Evolutionary conservation across 2,888 invertebrate species (phyloP).

Genomic region (Pristionchus entomophagus): DNA sequence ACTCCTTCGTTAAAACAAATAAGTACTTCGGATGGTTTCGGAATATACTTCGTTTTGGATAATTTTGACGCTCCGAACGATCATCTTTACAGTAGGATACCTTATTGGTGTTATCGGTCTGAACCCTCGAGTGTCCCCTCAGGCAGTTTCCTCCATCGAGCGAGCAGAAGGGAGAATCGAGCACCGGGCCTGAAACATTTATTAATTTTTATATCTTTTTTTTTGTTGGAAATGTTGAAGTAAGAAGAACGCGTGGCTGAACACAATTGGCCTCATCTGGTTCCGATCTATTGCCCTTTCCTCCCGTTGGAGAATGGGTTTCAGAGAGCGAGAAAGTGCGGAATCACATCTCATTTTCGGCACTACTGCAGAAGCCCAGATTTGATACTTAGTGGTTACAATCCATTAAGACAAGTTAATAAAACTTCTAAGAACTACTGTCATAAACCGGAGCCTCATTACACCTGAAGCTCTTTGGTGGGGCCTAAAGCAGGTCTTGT

Average conservation of each 20-base stretch:
- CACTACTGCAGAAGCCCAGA: too few species aligned
- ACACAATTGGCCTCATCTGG: background rate
- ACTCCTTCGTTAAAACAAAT: too few species aligned
- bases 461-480: too few species aligned
- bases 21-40: background rate
- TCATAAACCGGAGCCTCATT: too few species aligned
- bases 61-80: background rate
- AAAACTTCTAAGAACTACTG: too few species aligned
- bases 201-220: background rate
- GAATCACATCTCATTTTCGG: background rate
- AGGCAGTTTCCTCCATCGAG: constrained; percentile 40
- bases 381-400: too few species aligned
- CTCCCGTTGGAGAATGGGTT: background rate
- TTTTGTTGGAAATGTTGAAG: background rate
- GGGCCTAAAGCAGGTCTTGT: too few species aligned
- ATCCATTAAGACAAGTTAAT: too few species aligned
- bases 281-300: constrained; percentile 2
- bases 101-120: constrained; percentile 45
- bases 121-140: constrained; percentile 29
- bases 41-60: background rate
- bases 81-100: too few species aligned
- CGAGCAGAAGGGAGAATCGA: constrained; percentile 47
- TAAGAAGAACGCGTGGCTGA: background rate
- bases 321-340: background rate
- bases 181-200: constrained; percentile 20